Percentiles rank a stretch among this genome's conserved stretches.
These are phyloP conservation scores for Nymphicus hollandicus DNA, from an alignment of 2,113 vertebrate species.

Conservation along the genomic window DNA sequence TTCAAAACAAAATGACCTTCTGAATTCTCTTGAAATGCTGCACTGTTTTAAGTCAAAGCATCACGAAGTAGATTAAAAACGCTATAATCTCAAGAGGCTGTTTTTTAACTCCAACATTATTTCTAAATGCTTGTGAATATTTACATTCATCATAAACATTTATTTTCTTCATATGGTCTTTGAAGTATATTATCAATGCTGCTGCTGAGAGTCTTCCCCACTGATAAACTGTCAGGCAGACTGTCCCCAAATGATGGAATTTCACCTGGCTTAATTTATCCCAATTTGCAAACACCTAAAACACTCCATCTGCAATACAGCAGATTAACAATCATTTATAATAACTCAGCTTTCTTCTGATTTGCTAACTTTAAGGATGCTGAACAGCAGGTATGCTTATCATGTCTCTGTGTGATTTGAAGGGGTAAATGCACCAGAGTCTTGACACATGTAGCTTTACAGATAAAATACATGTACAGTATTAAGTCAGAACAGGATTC, in stretches of 20 bases:
- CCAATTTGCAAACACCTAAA: not conserved
- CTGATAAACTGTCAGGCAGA: not conserved
- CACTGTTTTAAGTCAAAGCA: not conserved
- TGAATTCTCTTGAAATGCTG: not conserved
- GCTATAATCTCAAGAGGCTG: not conserved
- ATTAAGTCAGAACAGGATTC: constrained; percentile 18
- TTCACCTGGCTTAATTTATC: not conserved
- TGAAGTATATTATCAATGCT: not conserved
- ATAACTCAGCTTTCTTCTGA: not conserved
- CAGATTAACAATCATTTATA: not conserved
- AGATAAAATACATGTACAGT: not conserved
- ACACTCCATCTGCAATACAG: not conserved
- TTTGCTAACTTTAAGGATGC: not conserved
- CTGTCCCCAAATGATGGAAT: not conserved
- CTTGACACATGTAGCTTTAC: not conserved
- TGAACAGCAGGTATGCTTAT: constrained; percentile 13
- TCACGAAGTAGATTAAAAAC: not conserved
- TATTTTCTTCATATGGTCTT: not conserved
- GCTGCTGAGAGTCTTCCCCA: not conserved
- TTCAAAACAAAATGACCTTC: constrained; percentile 7
- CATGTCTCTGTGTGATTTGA: not conserved
- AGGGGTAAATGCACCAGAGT: not conserved
- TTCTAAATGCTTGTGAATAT: not conserved
- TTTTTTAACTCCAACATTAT: not conserved
- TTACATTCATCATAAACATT: not conserved